These are phyloP conservation scores for Pachyramphus minor DNA, from an alignment of 2,113 vertebrate species.

Conservation along the genomic window DNA sequence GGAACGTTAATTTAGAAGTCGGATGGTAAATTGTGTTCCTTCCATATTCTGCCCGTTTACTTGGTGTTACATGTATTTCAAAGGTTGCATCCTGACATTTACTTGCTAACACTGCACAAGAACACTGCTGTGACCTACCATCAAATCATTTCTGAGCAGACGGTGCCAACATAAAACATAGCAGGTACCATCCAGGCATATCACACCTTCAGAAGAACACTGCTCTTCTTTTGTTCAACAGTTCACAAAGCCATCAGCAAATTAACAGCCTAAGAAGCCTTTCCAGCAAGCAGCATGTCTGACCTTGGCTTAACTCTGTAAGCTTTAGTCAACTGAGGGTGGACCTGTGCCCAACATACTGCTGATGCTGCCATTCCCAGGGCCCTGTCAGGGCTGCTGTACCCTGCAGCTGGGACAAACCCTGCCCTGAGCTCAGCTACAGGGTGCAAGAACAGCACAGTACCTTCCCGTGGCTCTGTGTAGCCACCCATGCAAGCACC, in stretches of 20 bases:
- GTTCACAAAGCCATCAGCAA: background rate
- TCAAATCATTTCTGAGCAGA: background rate
- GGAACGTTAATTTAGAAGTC: background rate
- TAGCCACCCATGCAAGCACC: background rate
- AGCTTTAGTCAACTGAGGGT: background rate
- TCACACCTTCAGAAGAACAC: background rate
- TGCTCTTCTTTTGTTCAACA: background rate
- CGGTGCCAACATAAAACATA: background rate
- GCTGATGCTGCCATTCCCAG: rapidly evolving
- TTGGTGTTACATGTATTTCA: background rate
- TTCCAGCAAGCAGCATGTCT: background rate
- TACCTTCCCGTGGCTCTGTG: rapidly evolving
- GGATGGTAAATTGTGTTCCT: background rate
- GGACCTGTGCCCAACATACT: rapidly evolving
- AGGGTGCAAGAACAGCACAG: background rate
- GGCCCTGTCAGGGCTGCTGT: rapidly evolving
- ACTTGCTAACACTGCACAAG: background rate
- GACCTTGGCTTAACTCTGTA: background rate
- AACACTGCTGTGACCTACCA: background rate
- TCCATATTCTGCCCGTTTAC: background rate
- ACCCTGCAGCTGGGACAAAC: background rate
- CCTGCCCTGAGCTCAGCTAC: rapidly evolving
- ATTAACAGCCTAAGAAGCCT: background rate
- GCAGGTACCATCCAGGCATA: background rate
- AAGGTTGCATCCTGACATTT: background rate